Conservation (phyloP, 2,113 vertebrate genomes). For the Machaerirhynchus nigripectus region DNA sequence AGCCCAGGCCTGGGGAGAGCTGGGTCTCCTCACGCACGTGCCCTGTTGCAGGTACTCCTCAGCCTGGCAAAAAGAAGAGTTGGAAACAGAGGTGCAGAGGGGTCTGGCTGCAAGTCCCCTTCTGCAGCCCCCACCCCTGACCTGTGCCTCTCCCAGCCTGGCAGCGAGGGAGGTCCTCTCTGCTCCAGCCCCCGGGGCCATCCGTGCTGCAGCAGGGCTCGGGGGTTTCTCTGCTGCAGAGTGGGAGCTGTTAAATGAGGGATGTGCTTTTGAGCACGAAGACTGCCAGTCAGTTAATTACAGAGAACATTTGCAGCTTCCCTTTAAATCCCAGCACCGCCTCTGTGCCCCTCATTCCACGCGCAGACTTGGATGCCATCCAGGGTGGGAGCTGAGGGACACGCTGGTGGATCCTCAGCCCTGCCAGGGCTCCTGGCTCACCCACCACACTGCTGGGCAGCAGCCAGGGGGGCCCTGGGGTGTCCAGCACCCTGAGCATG, state of each 20-base stretch:
- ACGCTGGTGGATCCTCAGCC: background rate
- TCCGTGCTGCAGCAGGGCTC: rapidly evolving
- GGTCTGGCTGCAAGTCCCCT: background rate
- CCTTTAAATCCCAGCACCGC: background rate
- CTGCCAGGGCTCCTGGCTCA: background rate
- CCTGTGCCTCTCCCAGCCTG: background rate
- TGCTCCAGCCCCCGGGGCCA: background rate
- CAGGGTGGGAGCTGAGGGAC: background rate
- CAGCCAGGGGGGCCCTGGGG: background rate
- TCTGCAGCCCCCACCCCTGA: background rate
- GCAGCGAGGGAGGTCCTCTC: rapidly evolving
- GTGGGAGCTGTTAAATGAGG: background rate
- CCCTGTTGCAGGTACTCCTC: background rate
- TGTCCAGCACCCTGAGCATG: background rate
- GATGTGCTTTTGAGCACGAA: background rate
- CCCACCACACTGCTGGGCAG: background rate
- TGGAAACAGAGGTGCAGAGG: background rate
- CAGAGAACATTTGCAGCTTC: background rate
- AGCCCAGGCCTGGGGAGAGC: background rate
- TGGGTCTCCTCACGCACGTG: background rate
- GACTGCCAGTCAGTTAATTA: background rate
- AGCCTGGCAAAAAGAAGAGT: background rate
- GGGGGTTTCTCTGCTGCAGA: background rate
- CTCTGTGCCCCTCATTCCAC: background rate
- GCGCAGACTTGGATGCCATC: background rate